These are phyloP conservation scores for Endotricha flammealis DNA, from an alignment of 2,888 invertebrate species.

Conservation along the genomic window DNA sequence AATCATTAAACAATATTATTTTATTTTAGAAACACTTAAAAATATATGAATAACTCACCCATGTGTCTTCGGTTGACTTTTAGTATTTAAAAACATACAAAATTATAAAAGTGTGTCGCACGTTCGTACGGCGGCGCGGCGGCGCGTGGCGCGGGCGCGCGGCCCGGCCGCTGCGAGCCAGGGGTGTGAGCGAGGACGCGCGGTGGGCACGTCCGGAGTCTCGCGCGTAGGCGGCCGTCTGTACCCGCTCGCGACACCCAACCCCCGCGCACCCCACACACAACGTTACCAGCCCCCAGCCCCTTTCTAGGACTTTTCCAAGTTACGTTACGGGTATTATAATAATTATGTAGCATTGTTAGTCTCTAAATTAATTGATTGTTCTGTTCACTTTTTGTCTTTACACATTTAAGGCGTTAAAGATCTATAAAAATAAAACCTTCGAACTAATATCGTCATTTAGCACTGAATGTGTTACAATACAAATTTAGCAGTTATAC, in stretches of 20 bases:
- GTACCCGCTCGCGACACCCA: constrained; percentile 26
- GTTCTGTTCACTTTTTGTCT: too few species aligned
- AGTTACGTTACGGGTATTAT: background rate
- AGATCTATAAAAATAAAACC: too few species aligned
- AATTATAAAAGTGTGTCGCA: constrained; percentile 14
- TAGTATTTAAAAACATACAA: constrained; percentile 28
- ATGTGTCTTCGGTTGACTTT: constrained; percentile 27
- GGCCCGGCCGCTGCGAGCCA: constrained; percentile 76
- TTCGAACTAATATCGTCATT: too few species aligned
- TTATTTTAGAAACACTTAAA: too few species aligned
- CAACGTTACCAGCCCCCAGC: background rate
- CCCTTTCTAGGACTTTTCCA: background rate
- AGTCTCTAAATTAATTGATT: background rate
- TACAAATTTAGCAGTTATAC: too few species aligned
- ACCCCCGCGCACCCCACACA: constrained; percentile 23
- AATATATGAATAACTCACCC: too few species aligned
- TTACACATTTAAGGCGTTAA: too few species aligned
- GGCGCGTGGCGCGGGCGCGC: constrained; percentile 51
- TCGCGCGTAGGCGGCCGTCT: constrained; percentile 70
- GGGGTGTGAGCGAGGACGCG: constrained; percentile 39
- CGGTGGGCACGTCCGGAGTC: constrained; percentile 56
- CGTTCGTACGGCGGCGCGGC: constrained; percentile 16
- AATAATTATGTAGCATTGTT: background rate
- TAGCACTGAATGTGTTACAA: too few species aligned
- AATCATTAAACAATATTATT: too few species aligned